Evolutionary conservation across 1,140 invertebrate genomes (phyloP).

Genomic region (Penaeus vannamei): DNA sequence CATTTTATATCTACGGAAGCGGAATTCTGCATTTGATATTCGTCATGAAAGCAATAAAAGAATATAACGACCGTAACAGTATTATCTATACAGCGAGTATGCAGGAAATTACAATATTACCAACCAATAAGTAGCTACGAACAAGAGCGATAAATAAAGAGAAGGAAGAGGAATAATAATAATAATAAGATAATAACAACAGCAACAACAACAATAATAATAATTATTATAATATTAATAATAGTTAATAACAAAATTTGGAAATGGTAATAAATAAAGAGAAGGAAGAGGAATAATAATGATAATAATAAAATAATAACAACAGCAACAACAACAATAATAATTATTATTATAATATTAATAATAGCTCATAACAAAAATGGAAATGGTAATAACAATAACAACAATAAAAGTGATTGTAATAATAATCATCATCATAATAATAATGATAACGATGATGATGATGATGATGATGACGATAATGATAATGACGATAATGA

Average conservation of each 20-base stretch:
- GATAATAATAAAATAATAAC: background rate
- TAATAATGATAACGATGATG: background rate
- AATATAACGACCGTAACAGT: too few species aligned
- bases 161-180: background rate
- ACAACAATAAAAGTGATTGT: background rate
- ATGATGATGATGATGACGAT: background rate
- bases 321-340: too few species aligned
- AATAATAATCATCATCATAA: too few species aligned
- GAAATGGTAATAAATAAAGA: background rate
- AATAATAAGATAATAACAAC: background rate
- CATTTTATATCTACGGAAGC: too few species aligned
- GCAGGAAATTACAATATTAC: too few species aligned
- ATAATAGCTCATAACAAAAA: too few species aligned
- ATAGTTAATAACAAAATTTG: background rate
- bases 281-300: background rate
- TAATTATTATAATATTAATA: background rate
- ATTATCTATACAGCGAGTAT: too few species aligned
- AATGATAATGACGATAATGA: background rate
- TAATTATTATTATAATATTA: too few species aligned
- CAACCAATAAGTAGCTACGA: too few species aligned
- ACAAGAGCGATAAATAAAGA: background rate
- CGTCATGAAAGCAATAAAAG: too few species aligned
- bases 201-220: background rate
- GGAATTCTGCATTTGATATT: too few species aligned
- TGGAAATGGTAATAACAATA: background rate